phyloP scores from a whole-genome alignment of 2,797 vertebrate species.

The Gephyroberyx darwinii region DNA sequence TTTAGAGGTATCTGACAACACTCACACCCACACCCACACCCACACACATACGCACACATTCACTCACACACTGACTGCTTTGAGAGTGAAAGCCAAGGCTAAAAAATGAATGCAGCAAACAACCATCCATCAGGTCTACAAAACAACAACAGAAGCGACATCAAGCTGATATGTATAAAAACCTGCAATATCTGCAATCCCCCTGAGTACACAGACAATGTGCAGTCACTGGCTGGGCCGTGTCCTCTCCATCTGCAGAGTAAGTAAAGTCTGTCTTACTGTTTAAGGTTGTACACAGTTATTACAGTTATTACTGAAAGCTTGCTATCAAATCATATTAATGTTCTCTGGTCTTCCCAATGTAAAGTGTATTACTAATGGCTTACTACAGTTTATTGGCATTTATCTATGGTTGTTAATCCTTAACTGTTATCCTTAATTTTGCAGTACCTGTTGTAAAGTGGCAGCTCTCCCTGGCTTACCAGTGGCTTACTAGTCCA shows the following conservation, averaged over 20 bases:
- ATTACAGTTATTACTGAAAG: too few species aligned
- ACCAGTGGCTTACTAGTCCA: too few species aligned
- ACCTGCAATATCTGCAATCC: conserved; percentile 64
- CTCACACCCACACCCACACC: conserved; percentile 9
- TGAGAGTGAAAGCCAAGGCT: conserved; percentile 60
- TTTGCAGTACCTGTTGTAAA: too few species aligned
- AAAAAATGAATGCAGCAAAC: conserved; percentile 65
- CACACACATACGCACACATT: conserved; percentile 2
- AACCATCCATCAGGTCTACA: conserved; percentile 68
- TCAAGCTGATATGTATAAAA: conserved; percentile 67
- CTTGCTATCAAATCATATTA: too few species aligned
- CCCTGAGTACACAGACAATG: conserved; percentile 59
- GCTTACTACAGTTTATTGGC: too few species aligned
- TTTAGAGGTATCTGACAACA: conserved; percentile 54
- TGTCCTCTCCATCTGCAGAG: conserved; percentile 24
- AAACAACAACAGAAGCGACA: conserved; percentile 63
- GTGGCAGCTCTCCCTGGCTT: too few species aligned
- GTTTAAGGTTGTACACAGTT: background rate
- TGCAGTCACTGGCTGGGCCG: conserved; percentile 45
- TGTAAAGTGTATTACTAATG: too few species aligned
- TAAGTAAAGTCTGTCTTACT: background rate
- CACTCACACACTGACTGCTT: conserved; percentile 45
- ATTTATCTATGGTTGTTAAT: too few species aligned
- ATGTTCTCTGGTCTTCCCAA: too few species aligned
- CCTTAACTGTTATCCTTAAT: too few species aligned